Conservation (phyloP, 2,888 invertebrate genomes). For the Tipula lateralis region DNA sequence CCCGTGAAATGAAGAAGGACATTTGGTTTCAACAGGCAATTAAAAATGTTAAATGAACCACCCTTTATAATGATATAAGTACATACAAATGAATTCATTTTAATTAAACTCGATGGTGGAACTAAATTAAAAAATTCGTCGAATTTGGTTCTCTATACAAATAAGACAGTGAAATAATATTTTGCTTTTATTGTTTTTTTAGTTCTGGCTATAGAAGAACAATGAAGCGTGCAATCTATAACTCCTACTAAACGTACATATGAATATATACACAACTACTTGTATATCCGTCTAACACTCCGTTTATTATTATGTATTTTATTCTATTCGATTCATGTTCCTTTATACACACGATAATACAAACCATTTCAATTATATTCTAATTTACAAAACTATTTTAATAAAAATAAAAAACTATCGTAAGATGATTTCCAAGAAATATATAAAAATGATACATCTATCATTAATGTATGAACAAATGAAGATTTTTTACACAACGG, state of each 20-base stretch:
- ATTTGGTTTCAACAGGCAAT: too few relatives aligned
- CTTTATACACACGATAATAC: neutral
- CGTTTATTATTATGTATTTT: neutral
- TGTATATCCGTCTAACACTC: neutral
- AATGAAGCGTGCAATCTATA: neutral
- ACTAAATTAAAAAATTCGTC: neutral
- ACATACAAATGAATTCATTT: neutral
- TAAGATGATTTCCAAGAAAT: constrained; percentile 19
- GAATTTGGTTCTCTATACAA: neutral
- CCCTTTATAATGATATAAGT: too few relatives aligned
- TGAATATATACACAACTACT: too few relatives aligned
- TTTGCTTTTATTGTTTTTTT: neutral
- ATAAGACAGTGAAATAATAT: neutral
- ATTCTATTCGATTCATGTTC: neutral
- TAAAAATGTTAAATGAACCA: too few relatives aligned
- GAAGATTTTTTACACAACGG: neutral
- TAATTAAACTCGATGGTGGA: neutral
- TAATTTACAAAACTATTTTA: neutral
- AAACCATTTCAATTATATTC: neutral
- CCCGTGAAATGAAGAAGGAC: too few relatives aligned
- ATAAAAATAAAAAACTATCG: neutral
- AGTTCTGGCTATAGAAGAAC: neutral
- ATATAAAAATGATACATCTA: neutral
- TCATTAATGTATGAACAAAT: neutral
- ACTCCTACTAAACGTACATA: neutral